These are phyloP conservation scores for Sebastes matsubarae DNA, from an alignment of 2,797 vertebrate genomes.

Conservation along the genomic window DNA sequence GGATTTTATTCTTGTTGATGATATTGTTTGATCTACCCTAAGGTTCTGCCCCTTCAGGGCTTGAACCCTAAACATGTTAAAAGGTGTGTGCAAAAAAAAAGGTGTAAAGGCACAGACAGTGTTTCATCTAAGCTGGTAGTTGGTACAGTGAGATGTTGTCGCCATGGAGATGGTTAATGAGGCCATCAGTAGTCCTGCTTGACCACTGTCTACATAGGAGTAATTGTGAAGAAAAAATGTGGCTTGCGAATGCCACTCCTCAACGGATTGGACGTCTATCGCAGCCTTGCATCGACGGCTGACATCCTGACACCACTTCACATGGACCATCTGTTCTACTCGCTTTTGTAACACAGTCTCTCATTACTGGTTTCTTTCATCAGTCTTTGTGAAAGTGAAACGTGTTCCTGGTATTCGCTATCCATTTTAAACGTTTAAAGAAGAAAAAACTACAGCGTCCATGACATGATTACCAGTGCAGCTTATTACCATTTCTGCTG, in stretches of 20 bases:
- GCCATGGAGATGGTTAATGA: not conserved
- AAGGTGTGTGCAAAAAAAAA: not conserved
- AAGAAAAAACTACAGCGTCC: not conserved
- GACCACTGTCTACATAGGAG: not conserved
- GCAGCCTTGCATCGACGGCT: not conserved
- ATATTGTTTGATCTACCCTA: no score
- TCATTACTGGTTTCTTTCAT: not conserved
- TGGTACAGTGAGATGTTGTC: not conserved
- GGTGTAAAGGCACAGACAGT: not conserved
- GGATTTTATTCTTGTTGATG: no score
- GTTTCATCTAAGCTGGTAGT: not conserved
- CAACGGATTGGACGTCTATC: not conserved
- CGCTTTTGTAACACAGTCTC: not conserved
- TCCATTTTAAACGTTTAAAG: not conserved
- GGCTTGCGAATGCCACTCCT: not conserved
- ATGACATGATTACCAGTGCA: not conserved
- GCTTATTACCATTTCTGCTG: not conserved
- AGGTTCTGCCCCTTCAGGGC: no score
- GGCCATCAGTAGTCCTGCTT: not conserved
- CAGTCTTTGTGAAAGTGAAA: not conserved
- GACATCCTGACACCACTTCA: not conserved
- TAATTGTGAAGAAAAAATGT: not conserved
- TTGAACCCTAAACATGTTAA: no score
- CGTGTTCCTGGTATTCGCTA: not conserved
- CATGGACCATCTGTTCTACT: no score